Evolutionary conservation across 1,140 invertebrate genomes (phyloP).

Genomic region (Trachymyrmex septentrionalis): DNA sequence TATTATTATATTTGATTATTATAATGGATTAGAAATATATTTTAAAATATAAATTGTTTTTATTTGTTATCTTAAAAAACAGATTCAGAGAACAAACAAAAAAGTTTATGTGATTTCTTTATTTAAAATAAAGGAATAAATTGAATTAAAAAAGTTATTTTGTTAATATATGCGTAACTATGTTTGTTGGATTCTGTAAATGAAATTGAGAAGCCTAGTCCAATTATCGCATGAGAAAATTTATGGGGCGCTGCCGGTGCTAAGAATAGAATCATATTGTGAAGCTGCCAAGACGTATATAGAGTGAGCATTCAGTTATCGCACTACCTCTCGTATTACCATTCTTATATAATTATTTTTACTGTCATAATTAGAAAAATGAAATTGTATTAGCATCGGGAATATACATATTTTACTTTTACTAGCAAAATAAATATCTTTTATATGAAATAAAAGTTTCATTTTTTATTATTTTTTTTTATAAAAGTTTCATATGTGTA

Average conservation of each 20-base stretch:
- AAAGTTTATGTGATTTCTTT: neutral
- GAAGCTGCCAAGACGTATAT: slow-evolving; percentile 82
- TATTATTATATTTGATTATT: no score
- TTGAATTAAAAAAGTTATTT: slow-evolving; percentile 17
- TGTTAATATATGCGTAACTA: neutral
- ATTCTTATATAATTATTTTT: slow-evolving; percentile 78
- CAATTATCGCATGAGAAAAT: slow-evolving; percentile 73
- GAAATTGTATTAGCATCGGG: neutral
- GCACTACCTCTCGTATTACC: slow-evolving; percentile 81
- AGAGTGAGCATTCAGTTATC: slow-evolving; percentile 75
- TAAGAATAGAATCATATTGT: slow-evolving; percentile 77
- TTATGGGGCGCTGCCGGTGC: slow-evolving; percentile 72
- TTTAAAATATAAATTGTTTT: neutral
- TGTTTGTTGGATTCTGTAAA: neutral
- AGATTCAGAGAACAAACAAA: neutral
- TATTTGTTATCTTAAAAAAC: neutral
- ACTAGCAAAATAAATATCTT: neutral
- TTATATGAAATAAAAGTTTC: neutral
- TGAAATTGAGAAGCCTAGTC: neutral
- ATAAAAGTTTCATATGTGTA: neutral
- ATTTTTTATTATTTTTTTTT: neutral
- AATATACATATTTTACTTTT: neutral
- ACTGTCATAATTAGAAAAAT: slow-evolving; percentile 4
- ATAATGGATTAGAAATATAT: no score
- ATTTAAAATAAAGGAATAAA: neutral